Conservation (phyloP, 2,888 invertebrate species). For the Dryobotodes eremita region DNA sequence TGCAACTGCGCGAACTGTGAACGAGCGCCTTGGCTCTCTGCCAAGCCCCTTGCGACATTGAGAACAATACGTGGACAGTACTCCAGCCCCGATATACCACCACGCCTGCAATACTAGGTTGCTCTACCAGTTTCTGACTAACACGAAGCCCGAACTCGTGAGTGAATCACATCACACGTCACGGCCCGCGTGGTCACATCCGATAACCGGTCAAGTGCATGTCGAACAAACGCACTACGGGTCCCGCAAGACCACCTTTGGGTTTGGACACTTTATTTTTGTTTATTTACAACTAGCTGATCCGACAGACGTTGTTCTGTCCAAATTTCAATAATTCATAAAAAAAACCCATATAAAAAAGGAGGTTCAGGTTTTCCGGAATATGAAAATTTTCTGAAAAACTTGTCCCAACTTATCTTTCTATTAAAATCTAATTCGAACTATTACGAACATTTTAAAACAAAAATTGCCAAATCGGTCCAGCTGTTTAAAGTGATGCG, state of each 20-base stretch:
- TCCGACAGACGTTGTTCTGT: neutral
- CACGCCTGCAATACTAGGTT: neutral
- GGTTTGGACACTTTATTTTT: neutral
- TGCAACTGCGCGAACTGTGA: conserved; percentile 41
- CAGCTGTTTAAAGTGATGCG: too few relatives aligned
- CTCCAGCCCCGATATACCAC: conserved; percentile 7
- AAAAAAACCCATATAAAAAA: neutral
- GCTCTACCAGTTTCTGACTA: neutral
- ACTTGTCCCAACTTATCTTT: too few relatives aligned
- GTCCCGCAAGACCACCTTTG: neutral
- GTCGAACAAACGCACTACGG: neutral
- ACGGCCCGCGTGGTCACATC: neutral
- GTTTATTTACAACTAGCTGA: neutral
- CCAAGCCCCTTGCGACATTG: conserved; percentile 49
- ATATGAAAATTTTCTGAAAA: neutral
- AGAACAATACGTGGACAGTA: conserved; percentile 30
- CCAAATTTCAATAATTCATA: neutral
- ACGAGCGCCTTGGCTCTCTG: conserved; percentile 48
- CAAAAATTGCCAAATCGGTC: too few relatives aligned
- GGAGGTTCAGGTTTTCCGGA: neutral
- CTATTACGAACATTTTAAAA: neutral
- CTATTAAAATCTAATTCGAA: neutral
- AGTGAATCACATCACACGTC: neutral
- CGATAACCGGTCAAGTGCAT: neutral
- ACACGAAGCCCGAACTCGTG: neutral